Conservation (phyloP, 2,797 vertebrate genomes). For the Tachyglossus aculeatus region DNA sequence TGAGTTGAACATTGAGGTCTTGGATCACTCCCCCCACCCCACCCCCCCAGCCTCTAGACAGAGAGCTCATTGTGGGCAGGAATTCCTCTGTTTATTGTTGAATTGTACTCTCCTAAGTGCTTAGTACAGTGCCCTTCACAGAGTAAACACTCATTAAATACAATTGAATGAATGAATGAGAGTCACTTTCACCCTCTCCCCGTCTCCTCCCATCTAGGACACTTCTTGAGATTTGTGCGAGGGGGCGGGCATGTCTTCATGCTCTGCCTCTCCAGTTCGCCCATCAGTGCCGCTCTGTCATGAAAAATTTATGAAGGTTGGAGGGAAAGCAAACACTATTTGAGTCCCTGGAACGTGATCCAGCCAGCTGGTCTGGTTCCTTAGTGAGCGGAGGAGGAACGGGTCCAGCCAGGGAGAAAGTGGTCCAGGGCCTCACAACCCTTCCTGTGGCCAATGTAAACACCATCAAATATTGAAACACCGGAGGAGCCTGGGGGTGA, state of each 20-base stretch:
- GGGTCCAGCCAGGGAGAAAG: not conserved
- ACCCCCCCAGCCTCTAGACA: too few species aligned
- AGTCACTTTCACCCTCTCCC: too few species aligned
- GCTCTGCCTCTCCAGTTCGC: not conserved
- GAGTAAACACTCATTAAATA: too few species aligned
- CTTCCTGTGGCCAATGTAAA: not conserved
- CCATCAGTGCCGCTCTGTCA: not conserved
- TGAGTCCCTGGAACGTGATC: not conserved
- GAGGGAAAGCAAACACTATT: conserved; percentile 9
- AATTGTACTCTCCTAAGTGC: too few species aligned
- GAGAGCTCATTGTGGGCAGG: too few species aligned
- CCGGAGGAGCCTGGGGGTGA: not conserved
- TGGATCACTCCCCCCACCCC: too few species aligned
- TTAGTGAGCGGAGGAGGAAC: not conserved
- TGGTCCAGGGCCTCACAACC: not conserved
- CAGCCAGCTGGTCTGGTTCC: conserved; percentile 10
- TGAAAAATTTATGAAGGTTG: conserved; percentile 7
- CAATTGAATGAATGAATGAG: too few species aligned
- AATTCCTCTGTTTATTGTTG: too few species aligned
- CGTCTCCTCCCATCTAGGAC: too few species aligned
- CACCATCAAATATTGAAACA: not conserved
- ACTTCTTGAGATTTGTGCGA: not conserved
- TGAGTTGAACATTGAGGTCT: too few species aligned
- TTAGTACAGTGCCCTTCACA: too few species aligned
- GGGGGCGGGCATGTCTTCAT: not conserved